Evolutionary conservation across 1,140 invertebrate species (phyloP).

Genomic region (Augochlora pura): DNA sequence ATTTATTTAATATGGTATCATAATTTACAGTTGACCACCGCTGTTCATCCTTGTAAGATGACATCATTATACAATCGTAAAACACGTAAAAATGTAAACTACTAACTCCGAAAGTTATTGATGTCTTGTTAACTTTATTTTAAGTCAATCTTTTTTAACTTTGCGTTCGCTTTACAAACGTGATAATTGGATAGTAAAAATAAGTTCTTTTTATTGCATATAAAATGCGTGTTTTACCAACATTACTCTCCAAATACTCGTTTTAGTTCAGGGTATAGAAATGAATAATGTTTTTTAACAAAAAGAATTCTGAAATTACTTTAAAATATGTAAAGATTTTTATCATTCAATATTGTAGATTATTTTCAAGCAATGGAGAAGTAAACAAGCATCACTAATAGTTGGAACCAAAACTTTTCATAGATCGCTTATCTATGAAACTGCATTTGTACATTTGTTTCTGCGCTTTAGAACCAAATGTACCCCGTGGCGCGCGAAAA

Average conservation of each 20-base stretch:
- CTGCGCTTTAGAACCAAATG: constrained; percentile 73
- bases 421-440: constrained; percentile 45
- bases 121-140: constrained; percentile 33
- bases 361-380: not conserved
- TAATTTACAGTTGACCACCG: not conserved
- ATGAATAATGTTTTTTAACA: not conserved
- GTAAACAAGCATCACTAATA: constrained; percentile 47
- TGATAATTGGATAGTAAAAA: not conserved
- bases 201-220: not conserved
- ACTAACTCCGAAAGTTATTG: constrained; percentile 53
- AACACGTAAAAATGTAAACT: constrained; percentile 9
- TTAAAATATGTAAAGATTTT: not conserved
- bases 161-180: not conserved
- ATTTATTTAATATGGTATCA: not conserved
- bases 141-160: not conserved
- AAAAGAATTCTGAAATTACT: no score
- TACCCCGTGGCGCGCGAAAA: constrained; percentile 42
- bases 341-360: not conserved
- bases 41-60: constrained; percentile 59
- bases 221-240: not conserved
- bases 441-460: constrained; percentile 63
- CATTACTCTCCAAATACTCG: not conserved
- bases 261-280: not conserved
- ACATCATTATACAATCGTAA: constrained; percentile 35
- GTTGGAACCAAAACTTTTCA: constrained; percentile 32